phyloP scores from a whole-genome alignment of 1,140 invertebrate genomes.

The Macrobrachium nipponense region DNA sequence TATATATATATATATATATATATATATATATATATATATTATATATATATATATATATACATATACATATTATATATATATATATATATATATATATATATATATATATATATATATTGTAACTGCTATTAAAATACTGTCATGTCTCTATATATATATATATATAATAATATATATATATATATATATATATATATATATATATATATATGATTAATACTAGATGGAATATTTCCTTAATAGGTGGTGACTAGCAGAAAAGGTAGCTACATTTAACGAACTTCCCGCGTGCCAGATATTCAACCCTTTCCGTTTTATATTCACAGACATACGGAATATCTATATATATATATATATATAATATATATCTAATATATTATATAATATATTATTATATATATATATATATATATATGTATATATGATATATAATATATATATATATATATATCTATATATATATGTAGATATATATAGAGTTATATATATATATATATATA shows the following conservation, averaged over 20 bases:
- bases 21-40: no score
- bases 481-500: background rate
- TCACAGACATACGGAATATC: no score
- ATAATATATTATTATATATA: background rate
- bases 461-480: background rate
- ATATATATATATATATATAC: no score
- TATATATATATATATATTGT: background rate
- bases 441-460: constrained; percentile 2
- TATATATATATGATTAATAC: constrained; percentile 13
- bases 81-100: background rate
- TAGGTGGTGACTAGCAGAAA: no score
- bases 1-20: no score
- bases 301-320: no score
- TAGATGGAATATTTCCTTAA: no score
- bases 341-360: background rate
- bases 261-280: no score
- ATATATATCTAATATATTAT: background rate
- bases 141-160: background rate
- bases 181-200: background rate
- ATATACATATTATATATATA: no score
- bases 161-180: constrained; percentile 20
- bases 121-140: no score
- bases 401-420: constrained; percentile 13
- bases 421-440: constrained; percentile 14
- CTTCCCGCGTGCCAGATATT: no score